phyloP scores from a whole-genome alignment of 2,113 vertebrate genomes.

The Poecile atricapillus region DNA sequence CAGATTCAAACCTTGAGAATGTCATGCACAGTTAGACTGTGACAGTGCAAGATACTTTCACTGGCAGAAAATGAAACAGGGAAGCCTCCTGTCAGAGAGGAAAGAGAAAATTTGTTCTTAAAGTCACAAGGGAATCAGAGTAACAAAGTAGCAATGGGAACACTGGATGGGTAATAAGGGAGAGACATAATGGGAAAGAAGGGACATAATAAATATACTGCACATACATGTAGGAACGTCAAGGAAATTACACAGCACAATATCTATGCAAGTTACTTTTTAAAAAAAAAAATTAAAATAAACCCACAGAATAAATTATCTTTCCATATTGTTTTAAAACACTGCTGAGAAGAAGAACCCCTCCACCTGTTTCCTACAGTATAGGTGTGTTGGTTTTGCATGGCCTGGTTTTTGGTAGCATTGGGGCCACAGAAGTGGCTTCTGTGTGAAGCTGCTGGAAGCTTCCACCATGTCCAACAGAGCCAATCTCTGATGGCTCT shows the following conservation, averaged over 20 bases:
- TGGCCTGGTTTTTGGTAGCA: background rate
- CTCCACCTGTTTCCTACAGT: background rate
- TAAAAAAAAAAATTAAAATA: background rate
- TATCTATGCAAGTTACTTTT: background rate
- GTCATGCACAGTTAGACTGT: background rate
- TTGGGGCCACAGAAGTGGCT: accelerated
- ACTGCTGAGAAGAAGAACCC: background rate
- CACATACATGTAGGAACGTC: background rate
- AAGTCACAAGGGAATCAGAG: background rate
- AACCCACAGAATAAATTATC: background rate
- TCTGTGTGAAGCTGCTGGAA: background rate
- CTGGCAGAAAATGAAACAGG: constrained; percentile 28
- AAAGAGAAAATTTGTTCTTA: constrained; percentile 10
- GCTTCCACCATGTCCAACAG: background rate
- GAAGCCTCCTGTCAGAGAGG: constrained; percentile 29
- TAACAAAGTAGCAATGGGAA: background rate
- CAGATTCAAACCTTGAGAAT: constrained; percentile 31
- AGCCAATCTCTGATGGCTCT: background rate
- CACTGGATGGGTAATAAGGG: background rate
- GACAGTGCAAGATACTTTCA: background rate
- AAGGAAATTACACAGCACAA: background rate
- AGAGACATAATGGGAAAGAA: background rate
- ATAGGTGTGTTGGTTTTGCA: background rate
- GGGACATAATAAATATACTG: background rate
- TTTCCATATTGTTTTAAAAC: background rate